Conservation (phyloP, 2,888 invertebrate species). For the Scotopteryx bipunctaria region DNA sequence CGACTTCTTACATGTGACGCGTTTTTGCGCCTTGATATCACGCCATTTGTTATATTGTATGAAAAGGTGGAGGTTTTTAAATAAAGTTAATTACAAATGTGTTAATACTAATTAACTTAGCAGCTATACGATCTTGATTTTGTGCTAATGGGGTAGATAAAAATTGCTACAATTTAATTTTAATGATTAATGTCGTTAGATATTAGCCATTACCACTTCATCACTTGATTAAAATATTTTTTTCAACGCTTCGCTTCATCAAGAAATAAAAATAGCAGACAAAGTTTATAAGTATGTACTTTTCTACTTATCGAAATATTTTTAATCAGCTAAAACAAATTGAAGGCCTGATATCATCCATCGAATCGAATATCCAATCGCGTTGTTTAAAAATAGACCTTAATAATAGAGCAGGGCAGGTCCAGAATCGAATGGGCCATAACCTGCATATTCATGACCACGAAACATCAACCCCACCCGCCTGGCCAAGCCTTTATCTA, state of each 20-base stretch:
- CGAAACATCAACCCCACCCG: constrained; percentile 57
- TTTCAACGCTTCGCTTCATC: too few species aligned
- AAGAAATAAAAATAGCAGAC: too few species aligned
- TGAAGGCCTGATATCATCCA: constrained; percentile 9
- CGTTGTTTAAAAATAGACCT: constrained; percentile 47
- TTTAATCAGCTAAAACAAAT: constrained; percentile 6
- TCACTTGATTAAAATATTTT: too few species aligned
- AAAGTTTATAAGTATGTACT: background rate
- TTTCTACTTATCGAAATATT: background rate
- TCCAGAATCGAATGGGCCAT: constrained; percentile 54
- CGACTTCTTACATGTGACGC: constrained; percentile 35
- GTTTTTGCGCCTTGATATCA: constrained; percentile 17
- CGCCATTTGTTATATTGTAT: constrained; percentile 9
- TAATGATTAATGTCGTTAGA: too few species aligned
- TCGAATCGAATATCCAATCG: constrained; percentile 14
- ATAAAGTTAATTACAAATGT: background rate
- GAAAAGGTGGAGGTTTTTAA: background rate
- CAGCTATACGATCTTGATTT: background rate
- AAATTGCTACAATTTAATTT: too few species aligned
- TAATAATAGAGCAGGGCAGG: constrained; percentile 52
- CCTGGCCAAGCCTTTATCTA: constrained; percentile 65
- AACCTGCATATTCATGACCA: constrained; percentile 73
- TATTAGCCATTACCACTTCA: too few species aligned
- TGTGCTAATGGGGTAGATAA: background rate
- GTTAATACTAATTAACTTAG: background rate